Percentiles rank a stretch among this genome's conserved stretches.
Conservation (phyloP, 2,113 vertebrate species). For the Paratilapia polleni region DNA sequence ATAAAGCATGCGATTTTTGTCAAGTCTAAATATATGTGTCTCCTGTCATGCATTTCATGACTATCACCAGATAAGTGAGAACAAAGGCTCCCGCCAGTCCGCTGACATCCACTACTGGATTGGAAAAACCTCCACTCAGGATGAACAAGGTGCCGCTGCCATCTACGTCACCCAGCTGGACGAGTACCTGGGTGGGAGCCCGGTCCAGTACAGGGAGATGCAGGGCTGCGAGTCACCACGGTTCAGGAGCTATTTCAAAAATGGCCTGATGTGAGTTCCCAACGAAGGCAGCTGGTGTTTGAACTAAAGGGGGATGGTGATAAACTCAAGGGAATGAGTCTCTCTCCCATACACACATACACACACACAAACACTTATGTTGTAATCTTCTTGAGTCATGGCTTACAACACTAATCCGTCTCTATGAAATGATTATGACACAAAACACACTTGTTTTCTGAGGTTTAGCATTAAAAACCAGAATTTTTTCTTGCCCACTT, state of each 20-base stretch:
- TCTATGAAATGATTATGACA: slow-evolving; percentile 46
- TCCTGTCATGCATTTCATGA: neutral
- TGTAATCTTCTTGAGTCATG: slow-evolving; percentile 35
- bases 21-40: neutral
- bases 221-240: slow-evolving; percentile 85
- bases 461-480: slow-evolving; percentile 25
- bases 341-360: neutral
- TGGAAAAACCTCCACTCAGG: slow-evolving; percentile 84
- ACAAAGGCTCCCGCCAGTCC: slow-evolving; percentile 55
- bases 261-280: slow-evolving; percentile 87
- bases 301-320: slow-evolving; percentile 3
- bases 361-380: neutral
- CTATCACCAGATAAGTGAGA: slow-evolving; percentile 71
- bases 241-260: slow-evolving; percentile 91
- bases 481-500: neutral
- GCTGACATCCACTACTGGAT: slow-evolving; percentile 90
- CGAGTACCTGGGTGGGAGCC: slow-evolving; percentile 77
- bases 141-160: slow-evolving; percentile 87
- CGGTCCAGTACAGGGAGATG: slow-evolving; percentile 88
- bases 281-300: neutral
- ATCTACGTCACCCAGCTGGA: slow-evolving; percentile 87
- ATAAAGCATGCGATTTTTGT: neutral
- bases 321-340: neutral
- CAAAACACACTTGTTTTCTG: slow-evolving; percentile 26
- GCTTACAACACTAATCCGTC: slow-evolving; percentile 45